A percentile compares a stretch with the other conserved stretches of the same genome.
These are phyloP conservation scores for Threskiornis aethiopicus DNA, from an alignment of 2,797 vertebrate genomes.

Conservation along the genomic window DNA sequence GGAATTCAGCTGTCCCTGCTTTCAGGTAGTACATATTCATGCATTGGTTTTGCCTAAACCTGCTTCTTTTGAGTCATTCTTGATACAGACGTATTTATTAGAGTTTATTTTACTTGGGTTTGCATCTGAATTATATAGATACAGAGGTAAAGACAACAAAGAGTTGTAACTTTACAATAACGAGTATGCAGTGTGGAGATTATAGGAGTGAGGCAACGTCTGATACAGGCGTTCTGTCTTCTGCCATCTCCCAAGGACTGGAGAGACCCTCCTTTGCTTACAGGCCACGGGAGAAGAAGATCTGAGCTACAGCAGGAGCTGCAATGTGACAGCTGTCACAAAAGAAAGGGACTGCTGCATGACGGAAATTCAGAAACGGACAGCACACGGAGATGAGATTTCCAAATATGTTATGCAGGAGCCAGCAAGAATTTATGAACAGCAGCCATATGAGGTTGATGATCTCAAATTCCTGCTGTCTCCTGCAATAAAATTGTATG, in stretches of 20 bases:
- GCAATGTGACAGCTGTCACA: not conserved
- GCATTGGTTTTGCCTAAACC: not conserved
- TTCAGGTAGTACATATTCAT: not conserved
- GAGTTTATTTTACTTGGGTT: not conserved
- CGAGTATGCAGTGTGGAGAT: not conserved
- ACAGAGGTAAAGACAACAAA: not conserved
- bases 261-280: not conserved
- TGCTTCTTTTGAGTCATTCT: not conserved
- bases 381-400: constrained; percentile 28
- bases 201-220: not conserved
- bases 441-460: constrained; percentile 8
- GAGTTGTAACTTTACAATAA: not conserved
- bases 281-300: accelerated
- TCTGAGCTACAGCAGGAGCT: not conserved
- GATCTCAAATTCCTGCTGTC: constrained; percentile 65
- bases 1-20: not conserved
- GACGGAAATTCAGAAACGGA: not conserved
- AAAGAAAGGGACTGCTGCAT: not conserved
- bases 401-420: constrained; percentile 49
- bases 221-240: not conserved
- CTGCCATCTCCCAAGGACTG: not conserved
- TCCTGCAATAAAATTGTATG: constrained; percentile 29
- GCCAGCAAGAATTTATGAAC: not conserved
- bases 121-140: not conserved
- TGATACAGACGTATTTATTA: not conserved